These are phyloP conservation scores for Semaprochilodus insignis DNA, from an alignment of 2,797 vertebrate genomes.

Conservation along the genomic window DNA sequence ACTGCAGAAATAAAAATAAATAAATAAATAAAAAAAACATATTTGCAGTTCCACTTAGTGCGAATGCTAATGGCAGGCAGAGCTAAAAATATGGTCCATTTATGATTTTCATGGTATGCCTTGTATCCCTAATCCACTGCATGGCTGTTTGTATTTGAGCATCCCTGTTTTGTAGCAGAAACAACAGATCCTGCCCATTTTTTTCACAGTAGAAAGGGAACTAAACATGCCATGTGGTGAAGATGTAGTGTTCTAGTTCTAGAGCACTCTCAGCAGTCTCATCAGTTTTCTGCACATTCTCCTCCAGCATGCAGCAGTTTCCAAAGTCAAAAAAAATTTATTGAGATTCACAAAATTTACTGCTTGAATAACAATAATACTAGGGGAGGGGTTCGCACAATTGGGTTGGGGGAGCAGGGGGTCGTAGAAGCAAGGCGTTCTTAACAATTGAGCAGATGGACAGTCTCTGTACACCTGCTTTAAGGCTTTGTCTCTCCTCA, in stretches of 20 bases:
- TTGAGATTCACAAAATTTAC: background rate
- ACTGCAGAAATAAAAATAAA: no score
- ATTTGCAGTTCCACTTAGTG: no score
- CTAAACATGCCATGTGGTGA: background rate
- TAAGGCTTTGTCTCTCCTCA: conserved; percentile 50
- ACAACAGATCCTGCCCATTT: background rate
- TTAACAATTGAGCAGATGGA: conserved; percentile 62
- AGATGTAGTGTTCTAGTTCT: background rate
- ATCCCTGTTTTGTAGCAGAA: background rate
- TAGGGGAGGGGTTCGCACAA: background rate
- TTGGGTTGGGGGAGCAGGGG: background rate
- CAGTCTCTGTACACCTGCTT: conserved; percentile 61
- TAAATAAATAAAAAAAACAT: no score
- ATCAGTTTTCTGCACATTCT: background rate
- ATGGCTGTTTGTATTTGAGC: no score
- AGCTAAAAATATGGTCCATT: no score
- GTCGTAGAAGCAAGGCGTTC: conserved; percentile 24
- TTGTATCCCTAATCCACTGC: no score
- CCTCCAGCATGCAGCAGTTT: background rate
- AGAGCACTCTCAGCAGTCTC: background rate
- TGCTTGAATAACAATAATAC: conserved; percentile 15
- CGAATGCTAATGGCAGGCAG: no score
- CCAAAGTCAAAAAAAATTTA: background rate
- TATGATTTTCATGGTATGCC: no score
- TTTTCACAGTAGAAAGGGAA: background rate